Evolutionary conservation across 2,113 vertebrate species (phyloP).

Genomic region (Rattus norvegicus): GRCr8 NC_086036.1:84202501-84203000

Average conservation of each 20-base stretch:
- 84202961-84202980: neutral
- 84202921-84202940: neutral
- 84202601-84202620: no score
- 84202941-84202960: neutral
- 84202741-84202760: neutral
- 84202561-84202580: no score
- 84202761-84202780: accelerated
- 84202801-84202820: neutral
- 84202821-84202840: neutral
- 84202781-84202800: neutral
- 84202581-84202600: no score
- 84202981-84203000: no score
- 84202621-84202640: neutral
- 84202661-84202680: neutral
- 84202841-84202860: neutral
- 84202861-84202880: no score
- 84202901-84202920: neutral
- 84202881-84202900: neutral
- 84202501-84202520: no score
- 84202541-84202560: no score
- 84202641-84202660: neutral
- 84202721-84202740: no score
- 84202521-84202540: no score
- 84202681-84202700: neutral
- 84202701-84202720: no score